Evolutionary conservation across 1,140 invertebrate species (phyloP).

Genomic region (Anagrus nilaparvatae): DNA sequence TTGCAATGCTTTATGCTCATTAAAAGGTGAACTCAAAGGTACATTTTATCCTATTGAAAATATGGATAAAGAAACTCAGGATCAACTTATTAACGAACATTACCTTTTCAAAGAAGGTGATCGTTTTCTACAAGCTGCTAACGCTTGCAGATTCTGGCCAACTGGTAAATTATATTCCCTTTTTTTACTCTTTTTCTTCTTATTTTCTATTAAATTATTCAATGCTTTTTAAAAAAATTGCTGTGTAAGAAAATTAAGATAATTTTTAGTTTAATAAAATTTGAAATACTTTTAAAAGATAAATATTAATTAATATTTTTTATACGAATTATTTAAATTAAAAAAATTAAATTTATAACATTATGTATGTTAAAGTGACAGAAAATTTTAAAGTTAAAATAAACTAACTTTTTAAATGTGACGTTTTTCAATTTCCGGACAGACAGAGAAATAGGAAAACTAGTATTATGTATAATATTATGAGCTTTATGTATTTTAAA

Average conservation of each 20-base stretch:
- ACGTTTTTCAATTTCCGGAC: too few species aligned
- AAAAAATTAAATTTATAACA: too few species aligned
- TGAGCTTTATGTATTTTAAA: too few species aligned
- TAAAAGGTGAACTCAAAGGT: constrained; percentile 52
- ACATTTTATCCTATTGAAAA: constrained; percentile 59
- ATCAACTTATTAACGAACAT: constrained; percentile 65
- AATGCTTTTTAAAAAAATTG: constrained; percentile 1
- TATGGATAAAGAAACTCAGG: constrained; percentile 57
- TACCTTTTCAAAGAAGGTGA: constrained; percentile 73
- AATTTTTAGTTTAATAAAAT: neutral
- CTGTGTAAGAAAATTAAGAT: constrained; percentile 1
- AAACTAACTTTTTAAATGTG: too few species aligned
- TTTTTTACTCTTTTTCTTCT: too few species aligned
- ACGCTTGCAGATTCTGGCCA: constrained; percentile 70
- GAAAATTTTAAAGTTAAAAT: too few species aligned
- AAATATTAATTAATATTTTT: too few species aligned
- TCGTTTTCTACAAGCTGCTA: constrained; percentile 55
- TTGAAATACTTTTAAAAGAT: constrained; percentile 3
- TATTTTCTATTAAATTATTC: too few species aligned
- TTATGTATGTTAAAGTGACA: too few species aligned
- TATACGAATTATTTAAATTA: too few species aligned
- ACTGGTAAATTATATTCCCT: constrained; percentile 38
- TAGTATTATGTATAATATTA: too few species aligned
- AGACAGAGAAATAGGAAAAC: too few species aligned
- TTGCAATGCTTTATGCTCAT: constrained; percentile 31